Conservation (phyloP, 2,888 invertebrate genomes). For the Cyaniris semiargus region DNA sequence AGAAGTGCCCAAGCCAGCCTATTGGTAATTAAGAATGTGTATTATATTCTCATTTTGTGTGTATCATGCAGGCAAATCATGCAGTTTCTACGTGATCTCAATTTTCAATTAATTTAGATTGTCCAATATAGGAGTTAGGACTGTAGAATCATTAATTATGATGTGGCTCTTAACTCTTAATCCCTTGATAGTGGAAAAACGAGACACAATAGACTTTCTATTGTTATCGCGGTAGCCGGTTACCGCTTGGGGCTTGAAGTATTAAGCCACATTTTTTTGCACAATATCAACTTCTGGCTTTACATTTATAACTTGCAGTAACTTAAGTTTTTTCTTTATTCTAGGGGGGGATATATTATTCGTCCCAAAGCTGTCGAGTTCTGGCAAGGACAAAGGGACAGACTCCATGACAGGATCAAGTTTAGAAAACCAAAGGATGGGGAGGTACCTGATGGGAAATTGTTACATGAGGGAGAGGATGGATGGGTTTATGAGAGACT, state of each 20-base stretch:
- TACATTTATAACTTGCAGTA: background rate
- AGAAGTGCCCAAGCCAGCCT: constrained; percentile 87
- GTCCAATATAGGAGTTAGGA: too few relatives aligned
- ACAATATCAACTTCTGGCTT: too few relatives aligned
- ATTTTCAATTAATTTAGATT: too few relatives aligned
- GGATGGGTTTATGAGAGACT: constrained; percentile 97
- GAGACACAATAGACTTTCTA: too few relatives aligned
- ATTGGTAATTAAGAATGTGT: constrained; percentile 80
- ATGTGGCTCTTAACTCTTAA: background rate
- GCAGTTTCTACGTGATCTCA: too few relatives aligned
- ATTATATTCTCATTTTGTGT: background rate
- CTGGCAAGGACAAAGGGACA: constrained; percentile 98
- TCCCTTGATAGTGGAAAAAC: too few relatives aligned
- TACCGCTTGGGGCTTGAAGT: too few relatives aligned
- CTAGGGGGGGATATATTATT: constrained; percentile 94
- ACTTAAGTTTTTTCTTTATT: background rate
- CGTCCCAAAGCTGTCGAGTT: constrained; percentile 93
- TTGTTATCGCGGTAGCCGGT: too few relatives aligned
- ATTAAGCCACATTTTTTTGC: too few relatives aligned
- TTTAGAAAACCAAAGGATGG: constrained; percentile 84
- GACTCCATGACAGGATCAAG: constrained; percentile 96
- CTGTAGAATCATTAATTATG: background rate
- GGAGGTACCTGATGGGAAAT: constrained; percentile 83
- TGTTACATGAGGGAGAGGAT: constrained; percentile 87
- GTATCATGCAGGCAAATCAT: background rate